Evolutionary conservation across 2,797 vertebrate species (phyloP).

Genomic region (Danio choprae): DNA sequence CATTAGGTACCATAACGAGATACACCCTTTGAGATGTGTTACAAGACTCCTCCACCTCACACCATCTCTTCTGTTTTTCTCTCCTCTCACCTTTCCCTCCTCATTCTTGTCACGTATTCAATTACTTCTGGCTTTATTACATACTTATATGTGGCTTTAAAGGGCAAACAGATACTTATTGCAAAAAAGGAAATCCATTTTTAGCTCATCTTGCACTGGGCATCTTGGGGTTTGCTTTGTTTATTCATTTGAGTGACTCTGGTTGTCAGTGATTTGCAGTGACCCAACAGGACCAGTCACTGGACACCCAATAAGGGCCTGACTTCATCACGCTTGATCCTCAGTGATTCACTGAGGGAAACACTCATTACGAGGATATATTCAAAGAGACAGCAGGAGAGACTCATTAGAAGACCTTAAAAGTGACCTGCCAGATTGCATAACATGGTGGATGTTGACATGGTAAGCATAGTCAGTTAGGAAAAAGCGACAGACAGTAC

Average conservation of each 20-base stretch:
- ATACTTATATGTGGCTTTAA: constrained; percentile 69
- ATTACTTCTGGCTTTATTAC: constrained; percentile 73
- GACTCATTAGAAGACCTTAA: constrained; percentile 36
- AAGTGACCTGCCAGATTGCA: constrained; percentile 46
- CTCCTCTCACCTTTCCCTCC: constrained; percentile 12
- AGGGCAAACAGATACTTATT: constrained; percentile 67
- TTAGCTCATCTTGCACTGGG: constrained; percentile 52
- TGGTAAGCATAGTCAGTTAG: constrained; percentile 49
- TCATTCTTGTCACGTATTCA: constrained; percentile 73
- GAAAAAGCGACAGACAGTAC: constrained; percentile 17
- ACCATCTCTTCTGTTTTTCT: constrained; percentile 8
- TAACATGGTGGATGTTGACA: constrained; percentile 31
- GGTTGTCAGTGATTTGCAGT: constrained; percentile 3
- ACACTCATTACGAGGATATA: constrained; percentile 29
- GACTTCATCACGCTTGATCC: constrained; percentile 9
- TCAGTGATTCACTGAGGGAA: constrained; percentile 5
- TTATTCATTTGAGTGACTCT: constrained; percentile 41
- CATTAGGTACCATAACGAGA: constrained; percentile 38
- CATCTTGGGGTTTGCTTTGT: constrained; percentile 51
- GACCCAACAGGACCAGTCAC: constrained; percentile 15
- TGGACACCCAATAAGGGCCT: constrained; percentile 3
- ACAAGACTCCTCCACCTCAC: constrained; percentile 1
- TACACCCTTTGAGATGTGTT: constrained; percentile 28
- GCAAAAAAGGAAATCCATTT: constrained; percentile 64
- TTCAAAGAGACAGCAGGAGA: constrained; percentile 37